Evolutionary conservation across 2,797 vertebrate species (phyloP).

Genomic region (Tinamus major): DNA sequence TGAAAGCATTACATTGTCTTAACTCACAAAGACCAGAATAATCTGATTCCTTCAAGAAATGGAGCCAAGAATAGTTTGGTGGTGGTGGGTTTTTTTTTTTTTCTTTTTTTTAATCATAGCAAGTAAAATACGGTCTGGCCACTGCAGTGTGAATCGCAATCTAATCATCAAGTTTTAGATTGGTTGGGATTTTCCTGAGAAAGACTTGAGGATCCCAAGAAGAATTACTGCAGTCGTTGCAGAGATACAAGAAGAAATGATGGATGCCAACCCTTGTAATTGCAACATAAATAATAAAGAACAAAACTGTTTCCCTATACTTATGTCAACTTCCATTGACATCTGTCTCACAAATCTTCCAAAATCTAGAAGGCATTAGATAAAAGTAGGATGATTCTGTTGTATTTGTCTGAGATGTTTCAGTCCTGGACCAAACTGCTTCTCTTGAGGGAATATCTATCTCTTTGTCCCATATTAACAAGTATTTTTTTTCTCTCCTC

Average conservation of each 20-base stretch:
- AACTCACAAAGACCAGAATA: not conserved
- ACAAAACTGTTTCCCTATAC: not conserved
- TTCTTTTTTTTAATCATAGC: not conserved
- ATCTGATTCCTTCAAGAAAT: not conserved
- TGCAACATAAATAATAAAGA: not conserved
- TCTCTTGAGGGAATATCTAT: not conserved
- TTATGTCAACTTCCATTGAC: not conserved
- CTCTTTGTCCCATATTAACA: not conserved
- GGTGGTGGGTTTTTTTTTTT: too few species aligned
- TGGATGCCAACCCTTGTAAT: not conserved
- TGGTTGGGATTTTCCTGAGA: not conserved
- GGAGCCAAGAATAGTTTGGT: not conserved
- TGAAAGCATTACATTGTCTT: fast-evolving
- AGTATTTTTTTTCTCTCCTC: not conserved
- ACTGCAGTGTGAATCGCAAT: fast-evolving
- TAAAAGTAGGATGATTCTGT: not conserved
- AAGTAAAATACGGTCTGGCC: not conserved
- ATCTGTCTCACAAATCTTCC: not conserved
- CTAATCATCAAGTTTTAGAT: not conserved
- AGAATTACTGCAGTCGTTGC: not conserved
- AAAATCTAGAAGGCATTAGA: not conserved
- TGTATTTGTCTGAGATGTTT: not conserved
- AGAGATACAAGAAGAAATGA: not conserved
- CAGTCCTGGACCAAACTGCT: not conserved
- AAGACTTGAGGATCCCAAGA: not conserved